phyloP scores from a whole-genome alignment of 2,888 invertebrate species.

The Flexamia atlantica region DNA sequence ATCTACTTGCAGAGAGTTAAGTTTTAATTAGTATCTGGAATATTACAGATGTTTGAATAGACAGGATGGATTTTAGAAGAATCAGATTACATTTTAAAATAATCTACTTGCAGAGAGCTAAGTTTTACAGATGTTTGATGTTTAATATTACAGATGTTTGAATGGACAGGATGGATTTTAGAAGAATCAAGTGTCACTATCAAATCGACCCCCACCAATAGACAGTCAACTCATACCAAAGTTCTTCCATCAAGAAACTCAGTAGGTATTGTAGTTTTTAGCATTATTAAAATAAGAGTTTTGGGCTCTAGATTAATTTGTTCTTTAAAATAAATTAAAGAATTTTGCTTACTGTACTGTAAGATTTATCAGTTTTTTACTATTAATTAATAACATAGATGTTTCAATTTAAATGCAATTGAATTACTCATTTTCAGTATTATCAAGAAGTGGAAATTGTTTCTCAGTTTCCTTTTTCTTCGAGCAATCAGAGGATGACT shows the following conservation, averaged over 20 bases:
- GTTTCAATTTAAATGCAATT: constrained; percentile 67
- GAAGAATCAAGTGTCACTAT: constrained; percentile 94
- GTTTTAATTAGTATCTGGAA: no score
- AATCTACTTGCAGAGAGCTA: no score
- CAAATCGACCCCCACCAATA: constrained; percentile 89
- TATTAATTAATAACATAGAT: no score
- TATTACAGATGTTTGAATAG: no score
- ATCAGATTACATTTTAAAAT: no score
- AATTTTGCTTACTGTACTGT: no score
- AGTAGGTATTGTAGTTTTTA: constrained; percentile 68
- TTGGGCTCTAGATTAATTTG: no score
- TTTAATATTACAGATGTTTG: constrained; percentile 86
- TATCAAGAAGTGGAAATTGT: constrained; percentile 87
- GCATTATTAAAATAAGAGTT: no score
- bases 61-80: no score
- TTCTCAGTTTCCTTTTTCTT: constrained; percentile 93
- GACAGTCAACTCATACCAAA: constrained; percentile 89
- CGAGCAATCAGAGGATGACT: constrained; percentile 92
- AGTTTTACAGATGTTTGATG: background rate
- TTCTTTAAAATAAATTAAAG: no score
- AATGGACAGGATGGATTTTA: constrained; percentile 93
- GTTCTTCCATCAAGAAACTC: constrained; percentile 79
- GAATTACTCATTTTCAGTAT: background rate
- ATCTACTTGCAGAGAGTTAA: no score
- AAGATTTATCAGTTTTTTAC: no score